phyloP scores from a whole-genome alignment of 2,888 invertebrate genomes.

The Aleiodes testaceus region DNA sequence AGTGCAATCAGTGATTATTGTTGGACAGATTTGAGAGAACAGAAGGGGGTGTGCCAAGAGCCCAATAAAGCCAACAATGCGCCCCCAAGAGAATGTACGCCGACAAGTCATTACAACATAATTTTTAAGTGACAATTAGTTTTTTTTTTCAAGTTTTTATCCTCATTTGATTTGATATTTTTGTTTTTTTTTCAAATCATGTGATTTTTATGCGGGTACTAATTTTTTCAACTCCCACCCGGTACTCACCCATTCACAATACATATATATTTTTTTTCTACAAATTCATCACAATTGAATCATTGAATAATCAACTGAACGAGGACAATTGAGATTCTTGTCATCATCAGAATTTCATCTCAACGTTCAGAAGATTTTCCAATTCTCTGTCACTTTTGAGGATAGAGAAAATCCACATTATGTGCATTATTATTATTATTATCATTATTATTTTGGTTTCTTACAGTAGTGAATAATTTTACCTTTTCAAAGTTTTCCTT shows the following conservation, averaged over 20 bases:
- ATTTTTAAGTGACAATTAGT: slow-evolving; percentile 66
- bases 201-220: slow-evolving; percentile 34
- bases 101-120: slow-evolving; percentile 57
- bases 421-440: slow-evolving; percentile 21
- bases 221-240: slow-evolving; percentile 20
- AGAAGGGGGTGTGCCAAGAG: slow-evolving; percentile 36
- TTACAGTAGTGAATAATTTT: slow-evolving; percentile 66
- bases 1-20: slow-evolving; percentile 46
- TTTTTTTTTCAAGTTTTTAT: slow-evolving; percentile 43
- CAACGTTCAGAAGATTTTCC: slow-evolving; percentile 40
- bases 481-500: slow-evolving; percentile 80
- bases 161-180: slow-evolving; percentile 3
- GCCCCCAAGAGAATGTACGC: slow-evolving; percentile 51
- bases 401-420: neutral
- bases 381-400: slow-evolving; percentile 37
- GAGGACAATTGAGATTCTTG: slow-evolving; percentile 32
- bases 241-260: slow-evolving; percentile 8
- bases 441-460: slow-evolving; percentile 50
- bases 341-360: slow-evolving; percentile 16
- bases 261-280: slow-evolving; percentile 31
- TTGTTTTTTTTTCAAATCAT: slow-evolving; percentile 41
- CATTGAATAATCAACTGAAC: slow-evolving; percentile 32
- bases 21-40: slow-evolving; percentile 37
- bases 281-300: slow-evolving; percentile 29
- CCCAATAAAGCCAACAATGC: slow-evolving; percentile 53